Percentiles rank a stretch among this genome's conserved stretches.
Conservation (phyloP, 2,888 invertebrate species). For the Alsophila aescularia region DNA sequence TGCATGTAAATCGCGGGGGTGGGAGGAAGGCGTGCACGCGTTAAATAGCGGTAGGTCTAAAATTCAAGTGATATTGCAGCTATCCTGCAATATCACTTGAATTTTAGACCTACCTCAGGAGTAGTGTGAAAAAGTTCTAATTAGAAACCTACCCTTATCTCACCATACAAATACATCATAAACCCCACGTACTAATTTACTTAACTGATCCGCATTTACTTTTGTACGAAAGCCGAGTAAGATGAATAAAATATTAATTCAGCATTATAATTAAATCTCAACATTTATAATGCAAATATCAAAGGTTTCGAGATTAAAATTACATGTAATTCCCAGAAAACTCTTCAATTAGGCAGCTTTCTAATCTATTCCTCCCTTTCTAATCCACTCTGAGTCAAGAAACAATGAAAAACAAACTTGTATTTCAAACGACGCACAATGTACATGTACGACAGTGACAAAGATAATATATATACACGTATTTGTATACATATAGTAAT, state of each 20-base stretch:
- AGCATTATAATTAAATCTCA: constrained; percentile 22
- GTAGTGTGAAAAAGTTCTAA: too few relatives aligned
- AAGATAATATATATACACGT: too few relatives aligned
- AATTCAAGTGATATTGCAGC: too few relatives aligned
- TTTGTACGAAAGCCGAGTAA: constrained; percentile 1
- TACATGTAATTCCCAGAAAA: constrained; percentile 21
- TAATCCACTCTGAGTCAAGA: constrained; percentile 31
- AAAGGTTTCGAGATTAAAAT: constrained; percentile 20
- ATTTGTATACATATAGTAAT: too few relatives aligned
- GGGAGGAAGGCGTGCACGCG: too few relatives aligned
- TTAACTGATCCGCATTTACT: background rate
- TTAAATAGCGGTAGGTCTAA: too few relatives aligned
- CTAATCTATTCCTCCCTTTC: constrained; percentile 29
- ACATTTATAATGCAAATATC: constrained; percentile 22
- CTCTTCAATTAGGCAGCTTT: constrained; percentile 35
- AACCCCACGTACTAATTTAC: background rate
- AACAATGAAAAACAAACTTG: constrained; percentile 43
- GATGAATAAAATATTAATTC: constrained; percentile 17
- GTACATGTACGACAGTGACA: background rate
- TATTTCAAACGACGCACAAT: constrained; percentile 34
- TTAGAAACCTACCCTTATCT: background rate
- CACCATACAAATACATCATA: background rate
- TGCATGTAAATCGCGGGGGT: too few relatives aligned
- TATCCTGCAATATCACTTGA: too few relatives aligned
- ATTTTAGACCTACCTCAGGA: too few relatives aligned